These are phyloP conservation scores for Oncorhynchus masou DNA, from an alignment of 2,113 vertebrate species.

Conservation along the genomic window DNA sequence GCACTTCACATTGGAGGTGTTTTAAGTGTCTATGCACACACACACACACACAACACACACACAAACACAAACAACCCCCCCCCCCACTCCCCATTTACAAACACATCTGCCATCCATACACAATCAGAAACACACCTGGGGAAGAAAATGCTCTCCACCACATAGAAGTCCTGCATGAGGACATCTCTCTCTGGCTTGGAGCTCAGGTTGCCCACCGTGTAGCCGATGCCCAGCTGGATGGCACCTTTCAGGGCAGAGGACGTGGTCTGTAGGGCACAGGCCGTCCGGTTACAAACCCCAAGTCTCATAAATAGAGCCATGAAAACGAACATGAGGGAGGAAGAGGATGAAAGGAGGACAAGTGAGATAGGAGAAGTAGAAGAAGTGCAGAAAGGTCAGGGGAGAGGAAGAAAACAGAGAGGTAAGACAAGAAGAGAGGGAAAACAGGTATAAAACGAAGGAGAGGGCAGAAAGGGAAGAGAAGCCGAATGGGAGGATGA, in stretches of 20 bases:
- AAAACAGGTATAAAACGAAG: neutral
- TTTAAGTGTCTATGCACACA: neutral
- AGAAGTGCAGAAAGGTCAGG: no score
- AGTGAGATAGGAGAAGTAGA: no score
- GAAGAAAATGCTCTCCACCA: slow-evolving; percentile 98
- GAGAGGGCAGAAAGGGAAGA: neutral
- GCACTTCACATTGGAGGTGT: no score
- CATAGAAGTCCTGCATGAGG: slow-evolving; percentile 97
- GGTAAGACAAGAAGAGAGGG: no score
- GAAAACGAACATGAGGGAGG: neutral
- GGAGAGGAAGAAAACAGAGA: no score
- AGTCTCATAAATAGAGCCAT: neutral
- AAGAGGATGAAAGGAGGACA: neutral
- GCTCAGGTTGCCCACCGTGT: slow-evolving; percentile 95
- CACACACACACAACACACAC: neutral
- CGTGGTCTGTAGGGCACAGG: slow-evolving; percentile 79
- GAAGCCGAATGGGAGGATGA: neutral
- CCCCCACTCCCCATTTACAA: no score
- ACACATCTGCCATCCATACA: slow-evolving; percentile 2
- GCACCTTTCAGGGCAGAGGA: slow-evolving; percentile 95
- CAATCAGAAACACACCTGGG: slow-evolving; percentile 78
- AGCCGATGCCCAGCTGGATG: slow-evolving; percentile 97
- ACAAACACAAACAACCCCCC: neutral
- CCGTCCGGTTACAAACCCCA: no score
- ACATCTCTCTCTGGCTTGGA: slow-evolving; percentile 98